phyloP scores from a whole-genome alignment of 2,888 invertebrate species.

The Drosophila paramelanica region DNA sequence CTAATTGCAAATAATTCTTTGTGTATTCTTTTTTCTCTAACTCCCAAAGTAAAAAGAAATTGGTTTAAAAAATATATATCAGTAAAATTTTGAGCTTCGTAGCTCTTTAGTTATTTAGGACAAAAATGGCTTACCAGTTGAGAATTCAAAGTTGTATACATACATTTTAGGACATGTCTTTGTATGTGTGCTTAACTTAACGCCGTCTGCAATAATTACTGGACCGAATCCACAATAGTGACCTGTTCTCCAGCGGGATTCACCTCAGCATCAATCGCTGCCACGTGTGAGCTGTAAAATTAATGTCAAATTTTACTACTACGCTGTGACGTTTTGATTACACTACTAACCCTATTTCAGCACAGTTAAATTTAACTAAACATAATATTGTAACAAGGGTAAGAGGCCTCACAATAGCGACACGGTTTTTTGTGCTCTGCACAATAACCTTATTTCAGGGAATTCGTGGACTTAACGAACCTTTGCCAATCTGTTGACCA shows the following conservation, averaged over 20 bases:
- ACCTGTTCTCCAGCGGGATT: conserved; percentile 51
- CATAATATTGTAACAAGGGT: conserved; percentile 56
- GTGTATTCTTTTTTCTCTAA: no score
- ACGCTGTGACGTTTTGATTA: conserved; percentile 56
- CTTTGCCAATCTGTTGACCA: conserved; percentile 75
- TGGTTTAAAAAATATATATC: no score
- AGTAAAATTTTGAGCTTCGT: no score
- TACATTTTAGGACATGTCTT: background rate
- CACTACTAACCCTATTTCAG: conserved; percentile 71
- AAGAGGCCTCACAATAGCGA: conserved; percentile 14
- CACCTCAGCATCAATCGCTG: conserved; percentile 47
- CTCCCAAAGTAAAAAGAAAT: no score
- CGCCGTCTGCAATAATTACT: conserved; percentile 10
- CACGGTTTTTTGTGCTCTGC: conserved; percentile 28
- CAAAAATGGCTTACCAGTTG: background rate
- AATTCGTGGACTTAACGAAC: conserved; percentile 65
- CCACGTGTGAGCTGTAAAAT: conserved; percentile 70
- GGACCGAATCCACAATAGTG: conserved; percentile 7
- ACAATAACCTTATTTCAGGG: conserved; percentile 61
- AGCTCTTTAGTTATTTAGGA: no score
- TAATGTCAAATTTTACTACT: conserved; percentile 68
- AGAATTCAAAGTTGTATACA: background rate
- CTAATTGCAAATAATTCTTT: no score
- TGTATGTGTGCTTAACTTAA: background rate
- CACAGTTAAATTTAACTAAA: conserved; percentile 66